Evolutionary conservation across 2,113 vertebrate genomes (phyloP), one percentile per base, ranked within the genome.

Genomic region (Thamnophis sirtalis): DNA sequence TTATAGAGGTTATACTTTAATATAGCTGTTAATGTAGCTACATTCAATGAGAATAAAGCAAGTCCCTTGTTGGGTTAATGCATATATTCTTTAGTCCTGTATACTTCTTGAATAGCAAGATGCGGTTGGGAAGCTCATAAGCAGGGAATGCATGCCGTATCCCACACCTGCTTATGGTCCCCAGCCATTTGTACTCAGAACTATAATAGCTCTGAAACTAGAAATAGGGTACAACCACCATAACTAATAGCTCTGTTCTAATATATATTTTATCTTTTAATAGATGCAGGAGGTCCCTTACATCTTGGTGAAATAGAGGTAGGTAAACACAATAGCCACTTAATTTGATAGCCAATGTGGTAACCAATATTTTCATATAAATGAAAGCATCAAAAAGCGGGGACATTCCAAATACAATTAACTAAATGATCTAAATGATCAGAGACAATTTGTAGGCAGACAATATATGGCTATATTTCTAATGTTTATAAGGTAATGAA

Each of bases 271-370:
- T 9, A 91, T 73, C 0, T 93, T 92, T 95, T 93, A 89, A 96
- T 97, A 99, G 99, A 99, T 97, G 97, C 98, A 96, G 99, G 98
- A 95, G 98, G 98, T 50, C 94, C 92, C 63, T 97, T 99, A 93
- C 86, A 97, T 92, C 97, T 94, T 56, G 99, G 98, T 95, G 98
- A 99, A 95, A 99, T 99, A 94, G 99, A 99, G 98, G 99, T 98
- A 97, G 84, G 97, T 93, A 95, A 92, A 50, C 17, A 58, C 15
- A 55, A 4, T 33, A 33, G 8, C 33, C 38, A 48, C 26, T 5
- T 92, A 54, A n/a, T n/a, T 50, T 33, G 38, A 2, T 88, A 21
- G 63, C 13, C 26, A 55, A 51, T 0, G 7, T 22, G 26, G n/a
- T 58, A 48, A 17, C 28, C 19, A 84, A 86, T 50, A 60, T 11